phyloP scores from a whole-genome alignment of 1,140 invertebrate genomes.

The Amyelois transitella region DNA sequence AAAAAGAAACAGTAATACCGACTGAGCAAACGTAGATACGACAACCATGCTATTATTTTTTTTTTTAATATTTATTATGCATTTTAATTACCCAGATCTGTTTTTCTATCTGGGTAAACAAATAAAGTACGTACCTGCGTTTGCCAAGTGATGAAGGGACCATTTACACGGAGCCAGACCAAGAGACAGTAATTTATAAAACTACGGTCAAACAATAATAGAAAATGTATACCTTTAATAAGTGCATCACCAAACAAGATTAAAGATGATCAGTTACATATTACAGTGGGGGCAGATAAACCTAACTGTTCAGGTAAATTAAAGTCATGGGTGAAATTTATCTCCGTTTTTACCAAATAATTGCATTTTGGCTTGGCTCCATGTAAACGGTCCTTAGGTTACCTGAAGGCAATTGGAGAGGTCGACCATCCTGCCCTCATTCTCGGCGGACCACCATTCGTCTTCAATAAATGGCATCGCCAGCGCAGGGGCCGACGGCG shows the following conservation, averaged over 20 bases:
- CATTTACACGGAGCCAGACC: background rate
- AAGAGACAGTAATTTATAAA: background rate
- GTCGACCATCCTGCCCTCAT: slow-evolving; percentile 93
- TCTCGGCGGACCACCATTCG: slow-evolving; percentile 93
- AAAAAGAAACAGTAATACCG: no score
- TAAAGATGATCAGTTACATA: no score
- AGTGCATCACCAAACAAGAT: no score
- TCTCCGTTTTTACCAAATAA: no score
- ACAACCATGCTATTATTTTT: no score
- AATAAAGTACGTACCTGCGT: background rate
- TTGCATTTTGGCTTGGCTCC: background rate
- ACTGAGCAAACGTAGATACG: background rate
- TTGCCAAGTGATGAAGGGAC: background rate
- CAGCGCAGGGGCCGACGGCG: slow-evolving; percentile 78
- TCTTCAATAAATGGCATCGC: slow-evolving; percentile 96
- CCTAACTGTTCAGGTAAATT: background rate
- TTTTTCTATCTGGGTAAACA: background rate
- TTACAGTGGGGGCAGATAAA: no score
- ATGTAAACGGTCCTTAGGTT: slow-evolving; percentile 22
- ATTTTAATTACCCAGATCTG: no score
- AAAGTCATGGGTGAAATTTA: no score
- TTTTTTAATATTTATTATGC: no score
- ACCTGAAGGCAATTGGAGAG: slow-evolving; percentile 90
- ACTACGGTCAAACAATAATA: no score
- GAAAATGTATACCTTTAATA: no score